Evolutionary conservation across 2,888 invertebrate species (phyloP).

Genomic region (Mythimna albipuncta): DNA sequence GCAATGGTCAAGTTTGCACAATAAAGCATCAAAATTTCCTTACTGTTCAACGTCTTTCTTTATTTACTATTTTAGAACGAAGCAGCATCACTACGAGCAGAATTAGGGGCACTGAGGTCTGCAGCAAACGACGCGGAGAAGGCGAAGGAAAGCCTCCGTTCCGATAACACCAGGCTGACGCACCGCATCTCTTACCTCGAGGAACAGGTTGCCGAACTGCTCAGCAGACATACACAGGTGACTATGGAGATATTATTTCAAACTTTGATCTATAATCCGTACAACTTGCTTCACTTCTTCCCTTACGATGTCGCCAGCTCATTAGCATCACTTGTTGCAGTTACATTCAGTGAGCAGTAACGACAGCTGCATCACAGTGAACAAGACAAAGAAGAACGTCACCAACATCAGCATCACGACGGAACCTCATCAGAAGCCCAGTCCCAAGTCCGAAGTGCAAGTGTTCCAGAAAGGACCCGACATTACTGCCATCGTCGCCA

Average conservation of each 20-base stretch:
- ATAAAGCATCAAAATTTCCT: not conserved
- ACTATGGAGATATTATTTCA: conserved; percentile 1
- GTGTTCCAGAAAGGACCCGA: conserved; percentile 96
- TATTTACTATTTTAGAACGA: conserved; percentile 80
- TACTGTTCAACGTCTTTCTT: not conserved
- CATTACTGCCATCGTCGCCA: conserved; percentile 93
- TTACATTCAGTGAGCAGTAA: conserved; percentile 82
- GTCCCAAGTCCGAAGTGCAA: conserved; percentile 89
- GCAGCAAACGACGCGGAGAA: conserved; percentile 92
- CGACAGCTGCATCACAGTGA: conserved; percentile 88
- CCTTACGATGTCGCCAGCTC: not conserved
- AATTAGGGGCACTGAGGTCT: conserved; percentile 90
- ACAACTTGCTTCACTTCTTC: not conserved
- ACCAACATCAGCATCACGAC: conserved; percentile 94
- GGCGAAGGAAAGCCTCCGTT: conserved; percentile 92
- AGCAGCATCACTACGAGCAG: conserved; percentile 89
- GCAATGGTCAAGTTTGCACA: too few species aligned
- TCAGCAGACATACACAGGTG: conserved; percentile 85
- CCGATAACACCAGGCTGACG: conserved; percentile 95
- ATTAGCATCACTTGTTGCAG: conserved; percentile 67
- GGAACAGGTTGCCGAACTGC: conserved; percentile 94
- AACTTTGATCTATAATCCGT: not conserved
- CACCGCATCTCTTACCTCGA: conserved; percentile 97
- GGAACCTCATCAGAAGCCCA: conserved; percentile 84
- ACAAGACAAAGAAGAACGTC: conserved; percentile 92